These are phyloP conservation scores for Malurus leucopterus DNA, from an alignment of 2,797 vertebrate species.

Conservation along the genomic window DNA sequence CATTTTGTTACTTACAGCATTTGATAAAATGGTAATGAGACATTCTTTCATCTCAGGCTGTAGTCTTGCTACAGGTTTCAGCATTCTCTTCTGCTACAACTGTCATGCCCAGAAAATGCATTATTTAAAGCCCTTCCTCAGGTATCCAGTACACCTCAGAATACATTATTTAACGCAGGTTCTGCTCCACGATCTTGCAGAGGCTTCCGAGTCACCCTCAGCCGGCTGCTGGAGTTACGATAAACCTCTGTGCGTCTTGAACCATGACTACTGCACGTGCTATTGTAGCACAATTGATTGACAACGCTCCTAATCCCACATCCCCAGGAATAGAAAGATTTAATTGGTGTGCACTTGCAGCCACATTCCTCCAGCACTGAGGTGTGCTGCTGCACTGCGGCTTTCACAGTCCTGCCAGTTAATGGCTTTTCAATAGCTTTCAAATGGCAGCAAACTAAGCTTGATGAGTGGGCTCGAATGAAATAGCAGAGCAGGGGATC, in stretches of 20 bases:
- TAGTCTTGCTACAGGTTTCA: slow-evolving; percentile 74
- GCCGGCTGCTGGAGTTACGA: slow-evolving; percentile 69
- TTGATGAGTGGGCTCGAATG: slow-evolving; percentile 59
- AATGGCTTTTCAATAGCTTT: slow-evolving; percentile 72
- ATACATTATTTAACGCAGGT: slow-evolving; percentile 66
- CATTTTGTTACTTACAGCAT: slow-evolving; percentile 89
- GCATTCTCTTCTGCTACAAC: slow-evolving; percentile 65
- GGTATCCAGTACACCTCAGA: slow-evolving; percentile 74
- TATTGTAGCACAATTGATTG: slow-evolving; percentile 80
- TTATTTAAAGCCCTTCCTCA: slow-evolving; percentile 79
- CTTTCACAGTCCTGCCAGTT: slow-evolving; percentile 64
- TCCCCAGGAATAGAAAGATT: slow-evolving; percentile 46
- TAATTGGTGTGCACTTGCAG: slow-evolving; percentile 77
- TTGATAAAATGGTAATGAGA: slow-evolving; percentile 97
- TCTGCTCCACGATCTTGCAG: slow-evolving; percentile 57
- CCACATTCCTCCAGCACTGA: slow-evolving; percentile 73
- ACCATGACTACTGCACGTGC: slow-evolving; percentile 82
- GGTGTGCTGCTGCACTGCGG: slow-evolving; percentile 81
- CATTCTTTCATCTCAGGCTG: slow-evolving; percentile 81
- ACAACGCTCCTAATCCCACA: slow-evolving; percentile 73
- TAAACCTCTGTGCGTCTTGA: slow-evolving; percentile 59
- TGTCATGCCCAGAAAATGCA: slow-evolving; percentile 75
- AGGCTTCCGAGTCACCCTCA: slow-evolving; percentile 65
- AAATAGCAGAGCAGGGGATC: slow-evolving; percentile 26
- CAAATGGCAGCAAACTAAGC: slow-evolving; percentile 69